Base-by-base conservation (phyloP, 2,888 invertebrate genomes). In the Gnatocerus cornutus region DNA sequence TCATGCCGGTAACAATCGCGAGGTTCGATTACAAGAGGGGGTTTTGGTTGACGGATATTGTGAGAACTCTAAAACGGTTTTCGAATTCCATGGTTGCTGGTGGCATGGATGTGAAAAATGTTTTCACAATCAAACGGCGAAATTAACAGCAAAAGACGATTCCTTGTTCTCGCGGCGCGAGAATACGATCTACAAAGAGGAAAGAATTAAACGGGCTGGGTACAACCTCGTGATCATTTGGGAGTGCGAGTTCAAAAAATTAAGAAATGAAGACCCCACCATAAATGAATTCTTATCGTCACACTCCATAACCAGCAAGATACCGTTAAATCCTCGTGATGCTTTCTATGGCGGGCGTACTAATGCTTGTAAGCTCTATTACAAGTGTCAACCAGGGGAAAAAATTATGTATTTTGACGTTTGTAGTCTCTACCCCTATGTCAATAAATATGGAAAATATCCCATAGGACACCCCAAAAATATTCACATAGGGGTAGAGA, bases 1-100 rank as follows among this genome's bases (percentile, higher is more conserved):
- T n/a, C n/a, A n/a, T n/a, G n/a, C n/a, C n/a, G n/a, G n/a, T n/a
- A n/a, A n/a, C n/a, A n/a, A n/a, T n/a, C n/a, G n/a, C n/a, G n/a
- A n/a, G n/a, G n/a, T n/a, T n/a, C n/a, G n/a, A n/a, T n/a, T n/a
- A n/a, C n/a, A n/a, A n/a, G n/a, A n/a, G n/a, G n/a, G n/a, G n/a
- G n/a, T n/a, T n/a, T n/a, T n/a, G n/a, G n/a, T n/a, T n/a, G n/a
- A n/a, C n/a, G n/a, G n/a, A n/a, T n/a, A n/a, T n/a, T n/a, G n/a
- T n/a, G n/a, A n/a, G n/a, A n/a, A n/a, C n/a, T n/a, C n/a, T n/a
- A n/a, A n/a, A n/a, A n/a, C n/a, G n/a, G n/a, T n/a, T n/a, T n/a
- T 3, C 13, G 37, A 53, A 13, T 33, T 53, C 10, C 33, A 53
- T 33, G 53, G 53, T 13, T 53, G 53, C 13, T 53, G n/a, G 1